A percentile compares a stretch with the other conserved stretches of the same genome.
phyloP scores from a whole-genome alignment of 1,140 invertebrate genomes.

The Bombus pascuorum region DNA sequence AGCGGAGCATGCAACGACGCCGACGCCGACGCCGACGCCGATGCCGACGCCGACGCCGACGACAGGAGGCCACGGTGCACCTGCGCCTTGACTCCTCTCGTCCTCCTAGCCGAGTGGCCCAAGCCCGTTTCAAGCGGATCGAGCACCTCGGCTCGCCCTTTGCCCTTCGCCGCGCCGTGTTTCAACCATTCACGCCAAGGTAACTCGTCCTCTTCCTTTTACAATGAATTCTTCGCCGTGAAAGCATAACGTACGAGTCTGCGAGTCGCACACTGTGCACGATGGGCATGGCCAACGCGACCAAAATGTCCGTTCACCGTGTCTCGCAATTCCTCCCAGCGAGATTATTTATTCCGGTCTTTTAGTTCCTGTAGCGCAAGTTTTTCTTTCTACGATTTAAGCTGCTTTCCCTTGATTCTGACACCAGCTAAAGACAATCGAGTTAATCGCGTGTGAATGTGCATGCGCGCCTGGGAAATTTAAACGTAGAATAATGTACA shows the following conservation, averaged over 20 bases:
- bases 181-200: not conserved
- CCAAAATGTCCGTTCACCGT: no score
- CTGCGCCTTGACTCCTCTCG: constrained; percentile 58
- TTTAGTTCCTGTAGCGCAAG: no score
- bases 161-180: not conserved
- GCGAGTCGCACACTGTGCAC: no score
- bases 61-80: constrained; percentile 61
- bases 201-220: not conserved
- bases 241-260: no score
- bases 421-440: no score
- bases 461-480: not conserved
- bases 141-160: constrained; percentile 49
- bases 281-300: no score
- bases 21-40: constrained; percentile 58
- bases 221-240: not conserved
- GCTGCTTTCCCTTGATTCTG: no score
- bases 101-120: constrained; percentile 50
- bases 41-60: constrained; percentile 54
- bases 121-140: constrained; percentile 24
- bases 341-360: no score
- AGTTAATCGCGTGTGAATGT: no score
- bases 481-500: not conserved
- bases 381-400: no score
- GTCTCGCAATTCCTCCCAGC: no score
- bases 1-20: constrained; percentile 33